Conservation (phyloP, 1,140 invertebrate species). For the Limonius californicus region DNA sequence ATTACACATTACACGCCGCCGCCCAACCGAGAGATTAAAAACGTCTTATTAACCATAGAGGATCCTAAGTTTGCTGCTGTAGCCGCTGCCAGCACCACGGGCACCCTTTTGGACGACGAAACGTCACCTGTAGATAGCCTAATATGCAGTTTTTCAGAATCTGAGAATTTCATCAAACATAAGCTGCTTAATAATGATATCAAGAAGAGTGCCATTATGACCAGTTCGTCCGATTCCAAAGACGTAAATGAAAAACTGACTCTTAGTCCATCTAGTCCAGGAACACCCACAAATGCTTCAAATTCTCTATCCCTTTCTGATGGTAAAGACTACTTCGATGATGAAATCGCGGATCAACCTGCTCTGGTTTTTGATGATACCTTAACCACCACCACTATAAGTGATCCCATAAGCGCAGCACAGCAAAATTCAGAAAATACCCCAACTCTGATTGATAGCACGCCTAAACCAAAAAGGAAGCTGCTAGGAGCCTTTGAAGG, state of each 20-base stretch:
- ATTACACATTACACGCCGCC: constrained; percentile 23
- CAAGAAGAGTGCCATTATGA: background rate
- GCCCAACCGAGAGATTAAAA: constrained; percentile 36
- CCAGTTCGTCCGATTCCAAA: constrained; percentile 40
- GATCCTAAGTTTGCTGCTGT: constrained; percentile 73
- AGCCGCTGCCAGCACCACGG: constrained; percentile 62
- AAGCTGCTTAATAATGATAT: constrained; percentile 35
- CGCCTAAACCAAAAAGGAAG: constrained; percentile 28
- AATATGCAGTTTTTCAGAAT: constrained; percentile 66
- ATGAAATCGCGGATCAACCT: constrained; percentile 88
- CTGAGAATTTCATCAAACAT: constrained; percentile 47
- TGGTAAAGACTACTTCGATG: constrained; percentile 71
- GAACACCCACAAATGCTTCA: constrained; percentile 72
- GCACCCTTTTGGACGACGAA: constrained; percentile 67
- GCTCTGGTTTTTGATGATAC: constrained; percentile 72
- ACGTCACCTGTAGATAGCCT: constrained; percentile 76
- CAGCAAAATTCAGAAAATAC: constrained; percentile 41
- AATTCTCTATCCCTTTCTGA: constrained; percentile 71
- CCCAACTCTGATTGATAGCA: constrained; percentile 32
- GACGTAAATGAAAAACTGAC: constrained; percentile 44
- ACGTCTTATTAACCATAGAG: constrained; percentile 58
- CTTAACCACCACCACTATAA: constrained; percentile 39
- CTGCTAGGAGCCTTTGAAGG: constrained; percentile 31
- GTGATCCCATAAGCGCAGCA: constrained; percentile 20
- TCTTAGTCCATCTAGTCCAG: constrained; percentile 55